Evolutionary conservation across 2,113 vertebrate genomes (phyloP).

Genomic region (Drymodes brunneopygia): DNA sequence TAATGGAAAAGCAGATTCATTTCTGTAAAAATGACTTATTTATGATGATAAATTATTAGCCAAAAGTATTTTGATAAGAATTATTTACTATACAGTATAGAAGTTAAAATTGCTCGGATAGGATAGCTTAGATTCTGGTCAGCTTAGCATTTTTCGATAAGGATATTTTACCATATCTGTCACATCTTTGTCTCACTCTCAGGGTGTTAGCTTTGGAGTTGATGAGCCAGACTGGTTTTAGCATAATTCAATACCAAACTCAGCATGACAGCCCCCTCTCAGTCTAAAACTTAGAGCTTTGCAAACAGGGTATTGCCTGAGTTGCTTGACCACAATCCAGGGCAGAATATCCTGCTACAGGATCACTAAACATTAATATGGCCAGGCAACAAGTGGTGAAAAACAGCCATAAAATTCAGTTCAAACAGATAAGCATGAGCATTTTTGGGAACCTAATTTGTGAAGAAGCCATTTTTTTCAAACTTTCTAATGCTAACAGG

Average conservation of each 20-base stretch:
- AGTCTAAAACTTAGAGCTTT: not conserved
- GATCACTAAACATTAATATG: not conserved
- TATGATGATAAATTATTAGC: not conserved
- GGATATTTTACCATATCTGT: not conserved
- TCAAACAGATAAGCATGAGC: not conserved
- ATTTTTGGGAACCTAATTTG: slow-evolving; percentile 7
- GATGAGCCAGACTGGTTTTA: not conserved
- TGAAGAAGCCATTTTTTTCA: not conserved
- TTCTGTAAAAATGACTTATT: not conserved
- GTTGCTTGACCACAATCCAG: not conserved
- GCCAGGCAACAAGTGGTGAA: not conserved
- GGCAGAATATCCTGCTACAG: not conserved
- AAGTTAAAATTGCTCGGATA: not conserved
- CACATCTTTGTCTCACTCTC: not conserved
- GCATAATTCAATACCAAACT: not conserved
- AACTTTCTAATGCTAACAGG: not conserved
- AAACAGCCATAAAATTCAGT: not conserved
- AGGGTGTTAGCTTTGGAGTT: not conserved
- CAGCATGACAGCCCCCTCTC: not conserved
- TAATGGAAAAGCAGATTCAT: not conserved
- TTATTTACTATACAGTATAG: not conserved
- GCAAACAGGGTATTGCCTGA: not conserved
- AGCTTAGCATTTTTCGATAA: not conserved
- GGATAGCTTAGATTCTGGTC: not conserved
- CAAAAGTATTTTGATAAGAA: not conserved